A percentile compares a stretch with the other conserved stretches of the same genome.
Evolutionary conservation across 2,888 invertebrate genomes (phyloP).

Genomic region (Zeuzera pyrina): DNA sequence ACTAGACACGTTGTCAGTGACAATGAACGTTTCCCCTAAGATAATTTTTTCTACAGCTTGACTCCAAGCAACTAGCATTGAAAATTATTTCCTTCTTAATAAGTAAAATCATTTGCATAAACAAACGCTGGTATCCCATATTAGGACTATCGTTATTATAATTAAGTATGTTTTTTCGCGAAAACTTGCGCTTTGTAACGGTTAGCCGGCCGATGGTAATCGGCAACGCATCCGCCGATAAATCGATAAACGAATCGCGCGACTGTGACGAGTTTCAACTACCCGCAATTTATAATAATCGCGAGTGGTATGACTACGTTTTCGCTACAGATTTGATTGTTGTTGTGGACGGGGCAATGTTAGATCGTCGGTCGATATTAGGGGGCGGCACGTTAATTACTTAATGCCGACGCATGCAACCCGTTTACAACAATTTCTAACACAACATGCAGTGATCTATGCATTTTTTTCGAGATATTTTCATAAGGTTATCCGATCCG

Average conservation of each 20-base stretch:
- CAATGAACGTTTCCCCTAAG: conserved; percentile 37
- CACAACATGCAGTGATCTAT: too few relatives aligned
- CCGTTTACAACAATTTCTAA: conserved; percentile 63
- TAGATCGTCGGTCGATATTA: conserved; percentile 59
- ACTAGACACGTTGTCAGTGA: conserved; percentile 38
- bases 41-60: too few relatives aligned
- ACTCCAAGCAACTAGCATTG: conserved; percentile 52
- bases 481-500: conserved; percentile 64
- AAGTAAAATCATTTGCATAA: conserved; percentile 62
- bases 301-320: conserved; percentile 19
- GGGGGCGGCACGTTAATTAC: conserved; percentile 55
- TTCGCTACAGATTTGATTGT: conserved; percentile 46
- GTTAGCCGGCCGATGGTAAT: conserved; percentile 53
- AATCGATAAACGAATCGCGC: conserved; percentile 60
- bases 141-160: conserved; percentile 66
- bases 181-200: conserved; percentile 58
- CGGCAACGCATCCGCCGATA: conserved; percentile 61
- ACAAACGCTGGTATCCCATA: conserved; percentile 58
- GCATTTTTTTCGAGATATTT: conserved; percentile 56
- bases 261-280: conserved; percentile 57
- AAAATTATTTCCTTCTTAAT: conserved; percentile 64
- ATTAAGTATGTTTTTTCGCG: conserved; percentile 58
- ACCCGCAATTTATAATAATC: conserved; percentile 51
- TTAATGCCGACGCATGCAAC: conserved; percentile 65
- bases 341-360: conserved; percentile 46